phyloP scores from a whole-genome alignment of 2,797 vertebrate genomes.

The Acanthurus leucopareius region DNA sequence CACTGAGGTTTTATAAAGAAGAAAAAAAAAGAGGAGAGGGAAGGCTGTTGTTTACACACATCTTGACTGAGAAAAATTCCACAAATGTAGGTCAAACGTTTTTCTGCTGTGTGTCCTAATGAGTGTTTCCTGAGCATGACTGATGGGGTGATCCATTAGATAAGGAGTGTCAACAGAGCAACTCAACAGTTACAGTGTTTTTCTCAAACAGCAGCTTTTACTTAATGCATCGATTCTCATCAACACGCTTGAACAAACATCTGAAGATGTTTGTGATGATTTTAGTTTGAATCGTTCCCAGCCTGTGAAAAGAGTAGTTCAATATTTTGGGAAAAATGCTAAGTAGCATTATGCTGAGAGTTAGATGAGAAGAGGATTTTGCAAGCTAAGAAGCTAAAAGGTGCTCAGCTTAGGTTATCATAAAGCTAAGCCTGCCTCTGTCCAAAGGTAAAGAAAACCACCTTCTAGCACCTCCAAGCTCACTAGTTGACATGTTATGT shows the following conservation, averaged over 20 bases:
- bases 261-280: neutral
- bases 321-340: neutral
- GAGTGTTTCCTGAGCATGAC: slow-evolving; percentile 68
- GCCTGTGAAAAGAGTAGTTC: neutral
- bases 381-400: neutral
- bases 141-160: slow-evolving; percentile 67
- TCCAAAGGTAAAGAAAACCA: neutral
- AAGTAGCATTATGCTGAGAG: neutral
- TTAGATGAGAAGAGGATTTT: neutral
- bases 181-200: slow-evolving; percentile 23
- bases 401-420: neutral
- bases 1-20: slow-evolving; percentile 31
- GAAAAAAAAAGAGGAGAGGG: neutral
- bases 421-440: neutral
- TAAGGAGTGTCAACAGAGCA: slow-evolving; percentile 64
- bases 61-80: slow-evolving; percentile 52
- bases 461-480: no score
- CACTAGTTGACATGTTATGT: no score
- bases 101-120: slow-evolving; percentile 61
- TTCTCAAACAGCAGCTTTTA: slow-evolving; percentile 24
- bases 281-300: neutral
- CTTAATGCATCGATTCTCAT: slow-evolving; percentile 1
- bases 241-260: neutral
- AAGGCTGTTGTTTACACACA: slow-evolving; percentile 55
- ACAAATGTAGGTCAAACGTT: slow-evolving; percentile 72